These are phyloP conservation scores for Glaucidium brasilianum DNA, from an alignment of 2,113 vertebrate species.

Conservation along the genomic window DNA sequence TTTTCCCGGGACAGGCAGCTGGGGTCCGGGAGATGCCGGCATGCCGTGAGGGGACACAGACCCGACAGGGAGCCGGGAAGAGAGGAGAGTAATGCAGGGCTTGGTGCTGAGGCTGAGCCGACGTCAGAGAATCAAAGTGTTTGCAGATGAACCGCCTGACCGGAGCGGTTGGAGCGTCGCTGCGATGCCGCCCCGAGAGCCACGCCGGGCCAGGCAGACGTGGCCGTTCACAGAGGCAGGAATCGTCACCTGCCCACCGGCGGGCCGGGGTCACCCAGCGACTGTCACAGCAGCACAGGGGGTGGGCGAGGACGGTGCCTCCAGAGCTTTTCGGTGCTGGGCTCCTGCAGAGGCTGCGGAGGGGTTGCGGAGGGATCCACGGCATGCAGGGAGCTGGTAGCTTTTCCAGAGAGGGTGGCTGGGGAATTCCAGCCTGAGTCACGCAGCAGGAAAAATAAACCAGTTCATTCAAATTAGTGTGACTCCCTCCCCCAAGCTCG, in stretches of 20 bases:
- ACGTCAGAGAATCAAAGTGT: too few relatives aligned
- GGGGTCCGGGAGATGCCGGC: neutral
- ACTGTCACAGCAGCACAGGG: neutral
- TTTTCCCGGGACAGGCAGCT: neutral
- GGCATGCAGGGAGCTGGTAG: neutral
- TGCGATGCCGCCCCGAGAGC: neutral
- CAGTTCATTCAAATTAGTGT: neutral
- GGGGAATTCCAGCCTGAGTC: conserved; percentile 39
- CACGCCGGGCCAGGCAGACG: neutral
- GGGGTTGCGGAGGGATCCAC: neutral
- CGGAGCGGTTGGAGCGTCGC: neutral
- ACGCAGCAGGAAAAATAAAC: neutral
- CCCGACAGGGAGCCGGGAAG: neutral
- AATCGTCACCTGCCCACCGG: too few relatives aligned
- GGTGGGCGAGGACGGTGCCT: neutral
- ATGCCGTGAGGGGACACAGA: neutral
- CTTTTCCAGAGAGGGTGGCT: conserved; percentile 40
- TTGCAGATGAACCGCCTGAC: neutral
- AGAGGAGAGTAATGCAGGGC: neutral
- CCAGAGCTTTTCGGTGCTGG: neutral
- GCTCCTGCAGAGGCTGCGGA: neutral
- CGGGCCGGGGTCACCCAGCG: rapidly evolving
- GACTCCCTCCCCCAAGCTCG: neutral
- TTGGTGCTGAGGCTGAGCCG: neutral
- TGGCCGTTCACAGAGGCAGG: neutral